Evolutionary conservation across 2,113 vertebrate genomes (phyloP).

Genomic region (Eptatretus burgeri): DNA sequence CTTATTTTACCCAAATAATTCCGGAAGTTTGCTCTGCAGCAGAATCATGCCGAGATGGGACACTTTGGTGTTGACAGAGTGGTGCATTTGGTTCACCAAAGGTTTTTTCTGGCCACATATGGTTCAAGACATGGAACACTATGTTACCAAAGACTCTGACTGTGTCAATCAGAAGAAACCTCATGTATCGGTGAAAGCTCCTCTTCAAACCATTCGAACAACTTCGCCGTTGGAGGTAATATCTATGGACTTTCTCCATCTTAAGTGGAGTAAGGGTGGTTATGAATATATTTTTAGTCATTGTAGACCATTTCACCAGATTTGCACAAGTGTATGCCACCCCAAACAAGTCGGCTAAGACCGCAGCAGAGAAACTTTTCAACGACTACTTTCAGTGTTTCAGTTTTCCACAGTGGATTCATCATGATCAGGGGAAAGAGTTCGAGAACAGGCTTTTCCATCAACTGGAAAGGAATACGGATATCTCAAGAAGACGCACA

Average conservation of each 20-base stretch:
- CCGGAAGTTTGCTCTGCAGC: no score
- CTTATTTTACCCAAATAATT: no score
- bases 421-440: slow-evolving; percentile 10
- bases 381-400: slow-evolving; percentile 11
- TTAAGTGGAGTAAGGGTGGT: slow-evolving; percentile 10
- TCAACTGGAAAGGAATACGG: slow-evolving; percentile 6
- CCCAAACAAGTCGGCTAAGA: slow-evolving; percentile 8
- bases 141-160: slow-evolving; percentile 7
- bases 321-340: slow-evolving; percentile 10
- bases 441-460: slow-evolving; percentile 10
- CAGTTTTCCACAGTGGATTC: slow-evolving; percentile 10
- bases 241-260: slow-evolving; percentile 9
- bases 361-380: slow-evolving; percentile 9
- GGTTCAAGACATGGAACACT: slow-evolving; percentile 7
- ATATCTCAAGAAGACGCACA: slow-evolving; percentile 2
- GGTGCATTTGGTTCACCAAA: slow-evolving; percentile 6
- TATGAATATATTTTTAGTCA: slow-evolving; percentile 8
- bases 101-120: slow-evolving; percentile 11
- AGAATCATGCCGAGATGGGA: slow-evolving; percentile 10
- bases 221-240: slow-evolving; percentile 8
- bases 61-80: slow-evolving; percentile 11
- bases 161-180: slow-evolving; percentile 10
- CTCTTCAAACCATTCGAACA: background rate
- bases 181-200: background rate
- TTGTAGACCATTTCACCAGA: slow-evolving; percentile 12